Evolutionary conservation across 2,113 vertebrate species (phyloP).

Genomic region (Chloropsis cyanopogon): DNA sequence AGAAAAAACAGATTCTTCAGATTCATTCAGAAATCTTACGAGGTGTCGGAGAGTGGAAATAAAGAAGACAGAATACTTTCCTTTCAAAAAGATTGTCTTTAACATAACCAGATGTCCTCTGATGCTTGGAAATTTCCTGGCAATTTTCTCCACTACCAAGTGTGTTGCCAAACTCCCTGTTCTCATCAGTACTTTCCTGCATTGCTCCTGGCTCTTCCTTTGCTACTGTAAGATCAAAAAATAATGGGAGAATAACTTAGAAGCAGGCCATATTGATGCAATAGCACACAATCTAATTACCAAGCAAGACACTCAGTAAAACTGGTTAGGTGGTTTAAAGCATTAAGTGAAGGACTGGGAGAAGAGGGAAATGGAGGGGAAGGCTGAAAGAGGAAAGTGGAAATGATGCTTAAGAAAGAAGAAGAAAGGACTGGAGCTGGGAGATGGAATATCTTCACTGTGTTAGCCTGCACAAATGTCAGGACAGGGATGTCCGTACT

Average conservation of each 20-base stretch:
- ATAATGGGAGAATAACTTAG: neutral
- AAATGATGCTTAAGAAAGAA: neutral
- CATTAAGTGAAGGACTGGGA: neutral
- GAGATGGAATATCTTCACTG: neutral
- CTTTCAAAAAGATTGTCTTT: neutral
- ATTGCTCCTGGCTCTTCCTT: neutral
- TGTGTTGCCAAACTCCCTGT: neutral
- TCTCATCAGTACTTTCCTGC: neutral
- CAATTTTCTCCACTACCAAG: neutral
- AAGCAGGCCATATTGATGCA: neutral
- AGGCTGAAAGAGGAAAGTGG: neutral
- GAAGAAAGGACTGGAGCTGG: neutral
- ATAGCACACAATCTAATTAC: neutral
- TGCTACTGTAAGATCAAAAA: neutral
- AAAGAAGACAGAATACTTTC: neutral
- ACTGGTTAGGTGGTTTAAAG: neutral
- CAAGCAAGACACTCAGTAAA: neutral
- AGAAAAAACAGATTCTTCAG: neutral
- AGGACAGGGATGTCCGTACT: neutral
- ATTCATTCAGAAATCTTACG: neutral
- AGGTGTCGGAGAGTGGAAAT: neutral
- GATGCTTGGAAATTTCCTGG: neutral
- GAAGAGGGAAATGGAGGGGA: neutral
- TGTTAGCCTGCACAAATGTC: fast-evolving
- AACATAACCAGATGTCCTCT: neutral